Base-by-base conservation (phyloP, 2,797 vertebrate genomes). In the Eupleurogrammus muticus region DNA sequence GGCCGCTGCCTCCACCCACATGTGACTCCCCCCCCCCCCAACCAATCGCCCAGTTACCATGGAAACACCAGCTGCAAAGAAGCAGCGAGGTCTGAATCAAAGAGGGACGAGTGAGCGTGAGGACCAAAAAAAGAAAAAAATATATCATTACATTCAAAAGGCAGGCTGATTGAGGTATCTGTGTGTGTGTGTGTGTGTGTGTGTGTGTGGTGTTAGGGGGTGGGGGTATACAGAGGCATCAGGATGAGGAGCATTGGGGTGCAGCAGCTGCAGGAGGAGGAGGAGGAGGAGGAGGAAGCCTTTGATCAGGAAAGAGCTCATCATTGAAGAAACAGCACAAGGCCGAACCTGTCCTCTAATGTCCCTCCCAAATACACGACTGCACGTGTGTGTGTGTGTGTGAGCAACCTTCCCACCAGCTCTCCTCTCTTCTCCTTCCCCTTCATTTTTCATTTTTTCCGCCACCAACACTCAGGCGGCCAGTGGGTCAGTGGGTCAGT, bases 11-110 rank as follows among this genome's bases (percentile, higher is more conserved):
- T 85, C 81, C 57, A 73, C 71, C 82, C 74, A 55, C 69, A 65
- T 67, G 44, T 50, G 50, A 73, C 56, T 47, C 60, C 65, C 48
- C 50, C 54, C 56, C 42, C 60, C 65, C 48, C 50, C 54, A 54
- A 64, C 57, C 17, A 9, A 49, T 35, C 12, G 24, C 42, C 34
- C 14, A 17, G 87, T 91, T 77, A 2, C 92, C 76, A 91, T 91
- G 84, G 91, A 78, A 91, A 93, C 89, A 46, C n/a, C 87, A 84
- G 89, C 89, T 85, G 85, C 79, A 17, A n/a, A 19, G 55, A 76
- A 70, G 64, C 54, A 5, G 50, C 46, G 42, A 47, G 65, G 51
- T 69, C 62, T 75, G 75, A 55, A 66, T 66, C 19, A 58, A 63
- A 79, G 57, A 66, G 58, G 47, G 38, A n/a, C 14, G 40, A 44